phyloP scores from a whole-genome alignment of 2,888 invertebrate species.

The Druceiella hillmani region DNA sequence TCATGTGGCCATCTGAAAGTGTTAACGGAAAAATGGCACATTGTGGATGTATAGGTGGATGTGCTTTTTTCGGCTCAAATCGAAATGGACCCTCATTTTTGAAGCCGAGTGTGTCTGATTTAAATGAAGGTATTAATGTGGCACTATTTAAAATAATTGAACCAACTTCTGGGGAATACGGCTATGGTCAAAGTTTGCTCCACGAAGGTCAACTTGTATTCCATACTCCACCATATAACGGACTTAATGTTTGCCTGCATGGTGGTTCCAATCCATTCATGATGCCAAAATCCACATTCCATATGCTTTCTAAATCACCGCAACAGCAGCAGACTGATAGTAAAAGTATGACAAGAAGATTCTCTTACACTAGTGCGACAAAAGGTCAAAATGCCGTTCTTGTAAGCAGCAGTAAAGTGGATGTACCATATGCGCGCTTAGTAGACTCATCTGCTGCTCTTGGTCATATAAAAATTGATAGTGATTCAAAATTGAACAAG shows the following conservation, averaged over 20 bases:
- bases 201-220: constrained; percentile 84
- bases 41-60: constrained; percentile 96
- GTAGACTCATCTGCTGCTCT: constrained; percentile 60
- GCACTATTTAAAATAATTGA: constrained; percentile 69
- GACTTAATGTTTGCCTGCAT: constrained; percentile 69
- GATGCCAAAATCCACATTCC: constrained; percentile 43
- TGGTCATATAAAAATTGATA: constrained; percentile 59
- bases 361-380: constrained; percentile 45
- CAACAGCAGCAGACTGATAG: constrained; percentile 34
- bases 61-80: constrained; percentile 90
- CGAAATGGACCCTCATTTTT: constrained; percentile 85
- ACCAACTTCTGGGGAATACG: constrained; percentile 74
- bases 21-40: constrained; percentile 56
- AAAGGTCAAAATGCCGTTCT: constrained; percentile 43
- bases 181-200: constrained; percentile 91
- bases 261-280: constrained; percentile 50
- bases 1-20: constrained; percentile 78
- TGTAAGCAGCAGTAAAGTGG: constrained; percentile 49
- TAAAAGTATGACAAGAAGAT: constrained; percentile 42
- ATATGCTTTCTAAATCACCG: constrained; percentile 39
- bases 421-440: constrained; percentile 76
- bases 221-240: constrained; percentile 83
- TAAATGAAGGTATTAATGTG: constrained; percentile 77
- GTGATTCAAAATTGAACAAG: constrained; percentile 64
- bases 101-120: constrained; percentile 74